Conservation (phyloP, 2,113 vertebrate genomes). For the Crotophaga sulcirostris region DNA sequence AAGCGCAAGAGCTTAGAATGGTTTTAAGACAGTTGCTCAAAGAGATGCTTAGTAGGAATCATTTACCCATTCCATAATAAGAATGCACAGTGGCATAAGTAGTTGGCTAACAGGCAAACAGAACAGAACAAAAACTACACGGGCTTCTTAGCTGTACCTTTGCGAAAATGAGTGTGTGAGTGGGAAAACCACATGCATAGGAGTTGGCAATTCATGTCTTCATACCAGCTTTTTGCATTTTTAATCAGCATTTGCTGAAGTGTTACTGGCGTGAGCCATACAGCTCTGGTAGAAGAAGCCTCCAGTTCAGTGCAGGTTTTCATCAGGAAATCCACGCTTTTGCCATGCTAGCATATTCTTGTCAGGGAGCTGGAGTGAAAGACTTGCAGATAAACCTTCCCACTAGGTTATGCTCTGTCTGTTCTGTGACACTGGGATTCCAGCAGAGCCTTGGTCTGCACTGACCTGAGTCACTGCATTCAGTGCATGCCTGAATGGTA, state of each 20-base stretch:
- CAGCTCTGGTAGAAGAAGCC: background rate
- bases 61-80: background rate
- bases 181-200: background rate
- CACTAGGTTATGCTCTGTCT: background rate
- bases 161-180: background rate
- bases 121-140: background rate
- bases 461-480: background rate
- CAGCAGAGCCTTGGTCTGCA: background rate
- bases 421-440: background rate
- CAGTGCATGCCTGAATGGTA: background rate
- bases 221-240: background rate
- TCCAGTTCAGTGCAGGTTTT: background rate
- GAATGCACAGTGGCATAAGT: background rate
- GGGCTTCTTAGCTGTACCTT: background rate
- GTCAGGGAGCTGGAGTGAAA: background rate
- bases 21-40: background rate
- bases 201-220: background rate
- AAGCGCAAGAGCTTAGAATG: background rate
- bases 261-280: background rate
- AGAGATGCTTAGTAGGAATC: background rate
- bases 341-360: background rate
- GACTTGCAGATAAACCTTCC: background rate
- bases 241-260: background rate
- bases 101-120: background rate
- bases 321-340: background rate